Percentiles rank a stretch among this genome's conserved stretches.
Evolutionary conservation across 2,888 invertebrate genomes (phyloP).

Genomic region (Cetonia aurata): DNA sequence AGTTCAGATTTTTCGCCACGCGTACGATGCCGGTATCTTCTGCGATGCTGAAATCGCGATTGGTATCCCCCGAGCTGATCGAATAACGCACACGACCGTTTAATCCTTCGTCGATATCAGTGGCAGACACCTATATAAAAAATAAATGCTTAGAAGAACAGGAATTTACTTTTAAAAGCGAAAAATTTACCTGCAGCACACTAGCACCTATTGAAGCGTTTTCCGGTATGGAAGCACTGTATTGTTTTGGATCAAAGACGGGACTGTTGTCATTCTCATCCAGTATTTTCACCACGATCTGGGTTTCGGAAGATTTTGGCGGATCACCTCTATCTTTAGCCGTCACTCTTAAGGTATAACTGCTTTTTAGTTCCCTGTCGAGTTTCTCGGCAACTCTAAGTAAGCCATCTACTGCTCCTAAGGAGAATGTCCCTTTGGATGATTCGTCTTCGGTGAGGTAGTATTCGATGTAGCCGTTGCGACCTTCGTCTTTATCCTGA

Average conservation of each 20-base stretch:
- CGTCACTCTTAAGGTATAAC: slow-evolving; percentile 82
- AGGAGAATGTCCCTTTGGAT: slow-evolving; percentile 78
- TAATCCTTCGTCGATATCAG: slow-evolving; percentile 87
- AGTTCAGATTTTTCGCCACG: slow-evolving; percentile 94
- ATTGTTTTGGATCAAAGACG: slow-evolving; percentile 89
- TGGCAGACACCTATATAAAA: slow-evolving; percentile 83
- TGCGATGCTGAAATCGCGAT: slow-evolving; percentile 91
- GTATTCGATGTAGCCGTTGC: slow-evolving; percentile 90
- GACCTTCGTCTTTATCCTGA: slow-evolving; percentile 89
- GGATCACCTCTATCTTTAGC: slow-evolving; percentile 92
- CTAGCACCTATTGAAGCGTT: slow-evolving; percentile 94
- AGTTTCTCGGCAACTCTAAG: slow-evolving; percentile 87
- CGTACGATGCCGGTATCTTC: slow-evolving; percentile 93
- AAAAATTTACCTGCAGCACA: slow-evolving; percentile 79
- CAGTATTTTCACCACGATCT: slow-evolving; percentile 79
- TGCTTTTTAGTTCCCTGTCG: slow-evolving; percentile 84
- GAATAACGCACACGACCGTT: slow-evolving; percentile 95
- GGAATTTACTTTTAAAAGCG: background rate
- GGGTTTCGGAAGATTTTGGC: slow-evolving; percentile 77
- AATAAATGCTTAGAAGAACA: slow-evolving; percentile 8
- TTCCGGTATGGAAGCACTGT: slow-evolving; percentile 91
- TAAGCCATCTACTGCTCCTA: slow-evolving; percentile 90
- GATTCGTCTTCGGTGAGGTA: slow-evolving; percentile 77
- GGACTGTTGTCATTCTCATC: slow-evolving; percentile 94
- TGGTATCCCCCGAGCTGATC: slow-evolving; percentile 89